A percentile compares a stretch with the other conserved stretches of the same genome.
phyloP scores from a whole-genome alignment of 2,797 vertebrate species.

The Balearica regulorum region DNA sequence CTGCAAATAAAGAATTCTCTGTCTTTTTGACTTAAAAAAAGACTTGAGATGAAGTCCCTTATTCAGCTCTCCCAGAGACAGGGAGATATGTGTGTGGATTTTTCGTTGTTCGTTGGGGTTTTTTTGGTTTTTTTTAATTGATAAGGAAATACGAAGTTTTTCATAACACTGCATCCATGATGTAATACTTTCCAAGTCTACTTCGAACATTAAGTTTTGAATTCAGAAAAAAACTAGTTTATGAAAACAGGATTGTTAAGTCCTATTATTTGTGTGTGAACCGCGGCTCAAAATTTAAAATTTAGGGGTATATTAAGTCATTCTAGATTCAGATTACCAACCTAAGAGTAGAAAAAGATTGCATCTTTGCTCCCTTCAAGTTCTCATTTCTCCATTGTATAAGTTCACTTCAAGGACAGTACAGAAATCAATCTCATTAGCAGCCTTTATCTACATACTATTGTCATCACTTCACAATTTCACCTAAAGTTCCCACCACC shows the following conservation, averaged over 20 bases:
- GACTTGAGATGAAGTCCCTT: not conserved
- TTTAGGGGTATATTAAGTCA: not conserved
- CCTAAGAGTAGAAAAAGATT: no score
- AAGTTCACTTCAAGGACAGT: not conserved
- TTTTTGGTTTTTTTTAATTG: not conserved
- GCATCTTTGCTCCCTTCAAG: not conserved
- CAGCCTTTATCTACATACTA: not conserved
- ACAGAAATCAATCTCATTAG: not conserved
- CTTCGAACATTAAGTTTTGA: not conserved
- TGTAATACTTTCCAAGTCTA: not conserved
- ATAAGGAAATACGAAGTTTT: not conserved
- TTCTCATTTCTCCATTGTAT: not conserved
- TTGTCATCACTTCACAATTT: not conserved
- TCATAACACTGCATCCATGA: not conserved
- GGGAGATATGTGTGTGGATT: rapidly evolving
- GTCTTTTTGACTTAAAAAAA: not conserved
- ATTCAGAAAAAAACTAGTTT: not conserved
- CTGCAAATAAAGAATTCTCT: not conserved
- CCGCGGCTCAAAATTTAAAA: not conserved
- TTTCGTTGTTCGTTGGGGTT: no score
- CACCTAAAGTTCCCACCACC: not conserved
- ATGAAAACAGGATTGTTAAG: not conserved
- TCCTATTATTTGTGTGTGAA: not conserved
- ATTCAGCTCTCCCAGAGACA: not conserved
- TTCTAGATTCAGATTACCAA: not conserved